These are phyloP conservation scores for Papilio glaucus DNA, from an alignment of 1,140 invertebrate species.

Conservation along the genomic window DNA sequence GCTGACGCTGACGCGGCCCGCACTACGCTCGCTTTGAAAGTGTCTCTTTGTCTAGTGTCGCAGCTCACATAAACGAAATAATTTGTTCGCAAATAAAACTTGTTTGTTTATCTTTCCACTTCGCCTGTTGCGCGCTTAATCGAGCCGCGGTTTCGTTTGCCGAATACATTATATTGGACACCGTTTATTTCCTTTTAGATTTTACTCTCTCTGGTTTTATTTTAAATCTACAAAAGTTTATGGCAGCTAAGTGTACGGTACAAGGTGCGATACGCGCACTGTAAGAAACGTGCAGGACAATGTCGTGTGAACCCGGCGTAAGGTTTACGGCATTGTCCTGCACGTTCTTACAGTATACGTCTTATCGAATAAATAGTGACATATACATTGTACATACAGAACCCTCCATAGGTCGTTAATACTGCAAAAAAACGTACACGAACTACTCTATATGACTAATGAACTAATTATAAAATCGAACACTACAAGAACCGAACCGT, in stretches of 20 bases:
- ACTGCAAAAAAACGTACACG: no score
- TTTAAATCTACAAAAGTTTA: neutral
- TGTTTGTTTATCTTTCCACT: constrained; percentile 34
- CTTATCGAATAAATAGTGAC: no score
- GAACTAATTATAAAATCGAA: no score
- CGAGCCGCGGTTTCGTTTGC: neutral
- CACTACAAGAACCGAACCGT: no score
- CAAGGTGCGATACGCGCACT: no score
- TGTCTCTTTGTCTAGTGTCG: constrained; percentile 18
- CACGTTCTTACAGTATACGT: no score
- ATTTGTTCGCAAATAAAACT: constrained; percentile 30
- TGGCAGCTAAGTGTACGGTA: neutral
- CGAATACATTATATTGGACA: constrained; percentile 15
- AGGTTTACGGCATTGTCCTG: no score
- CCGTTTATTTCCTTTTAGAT: constrained; percentile 15
- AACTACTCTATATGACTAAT: no score
- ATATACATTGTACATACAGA: no score
- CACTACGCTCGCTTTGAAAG: neutral
- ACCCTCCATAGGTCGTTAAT: no score
- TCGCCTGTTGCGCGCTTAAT: constrained; percentile 8
- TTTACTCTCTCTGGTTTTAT: neutral
- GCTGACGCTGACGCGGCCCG: neutral
- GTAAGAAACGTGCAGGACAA: no score
- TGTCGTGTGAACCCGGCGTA: no score
- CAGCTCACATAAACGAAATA: constrained; percentile 18